phyloP scores from a whole-genome alignment of 2,113 vertebrate genomes.

The Bolborhynchus lineola region DNA sequence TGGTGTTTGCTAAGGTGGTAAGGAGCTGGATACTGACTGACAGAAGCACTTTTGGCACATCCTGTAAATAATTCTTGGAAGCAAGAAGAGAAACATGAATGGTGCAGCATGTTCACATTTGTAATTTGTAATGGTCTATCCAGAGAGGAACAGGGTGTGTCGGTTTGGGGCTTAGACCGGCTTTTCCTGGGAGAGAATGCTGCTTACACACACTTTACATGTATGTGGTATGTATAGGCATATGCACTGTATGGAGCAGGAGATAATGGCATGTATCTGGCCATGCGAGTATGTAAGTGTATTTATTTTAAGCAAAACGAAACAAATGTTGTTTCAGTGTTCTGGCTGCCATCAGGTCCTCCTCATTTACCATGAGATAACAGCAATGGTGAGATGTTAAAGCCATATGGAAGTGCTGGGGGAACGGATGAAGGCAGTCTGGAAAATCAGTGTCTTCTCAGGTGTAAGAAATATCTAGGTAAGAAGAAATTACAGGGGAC shows the following conservation, averaged over 20 bases:
- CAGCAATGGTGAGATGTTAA: not conserved
- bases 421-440: constrained; percentile 56
- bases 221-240: not conserved
- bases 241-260: not conserved
- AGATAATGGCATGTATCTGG: not conserved
- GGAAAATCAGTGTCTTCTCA: constrained; percentile 54
- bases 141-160: not conserved
- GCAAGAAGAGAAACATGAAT: constrained; percentile 4
- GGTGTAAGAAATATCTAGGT: constrained; percentile 40
- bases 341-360: constrained; percentile 27
- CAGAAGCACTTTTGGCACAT: not conserved
- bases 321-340: constrained; percentile 12
- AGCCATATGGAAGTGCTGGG: constrained; percentile 38
- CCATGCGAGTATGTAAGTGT: not conserved
- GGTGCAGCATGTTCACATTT: constrained; percentile 14
- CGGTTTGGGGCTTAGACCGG: not conserved
- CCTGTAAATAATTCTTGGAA: not conserved
- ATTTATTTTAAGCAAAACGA: constrained; percentile 14
- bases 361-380: constrained; percentile 10
- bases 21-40: not conserved
- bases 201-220: not conserved
- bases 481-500: constrained; percentile 1
- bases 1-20: rapidly evolving
- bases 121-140: not conserved
- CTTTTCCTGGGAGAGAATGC: not conserved